These are phyloP conservation scores for Podocnemis expansa DNA, from an alignment of 2,113 vertebrate species.

Conservation along the genomic window DNA sequence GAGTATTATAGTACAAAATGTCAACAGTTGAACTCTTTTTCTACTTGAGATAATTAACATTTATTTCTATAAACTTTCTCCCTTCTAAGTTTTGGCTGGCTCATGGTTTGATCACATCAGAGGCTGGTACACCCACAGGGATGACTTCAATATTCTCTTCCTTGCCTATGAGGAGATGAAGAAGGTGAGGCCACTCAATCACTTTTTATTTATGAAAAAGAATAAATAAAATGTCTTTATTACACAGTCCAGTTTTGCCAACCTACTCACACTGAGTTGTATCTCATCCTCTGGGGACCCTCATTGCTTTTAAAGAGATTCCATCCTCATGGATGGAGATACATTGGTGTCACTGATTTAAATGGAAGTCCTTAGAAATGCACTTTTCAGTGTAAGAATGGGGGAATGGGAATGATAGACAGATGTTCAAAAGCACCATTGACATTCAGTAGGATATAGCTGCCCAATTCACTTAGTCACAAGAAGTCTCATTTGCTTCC, in stretches of 20 bases:
- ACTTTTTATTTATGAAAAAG: too few species aligned
- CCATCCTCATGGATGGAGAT: neutral
- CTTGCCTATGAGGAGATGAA: too few species aligned
- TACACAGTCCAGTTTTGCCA: neutral
- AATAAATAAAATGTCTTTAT: neutral
- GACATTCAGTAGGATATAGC: neutral
- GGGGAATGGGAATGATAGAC: neutral
- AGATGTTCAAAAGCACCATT: neutral
- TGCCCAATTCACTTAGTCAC: too few species aligned
- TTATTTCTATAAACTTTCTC: neutral
- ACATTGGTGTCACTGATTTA: neutral
- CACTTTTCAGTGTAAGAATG: neutral
- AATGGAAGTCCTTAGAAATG: neutral
- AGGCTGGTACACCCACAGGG: conserved; percentile 74
- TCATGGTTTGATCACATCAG: conserved; percentile 75
- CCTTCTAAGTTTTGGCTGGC: conserved; percentile 40
- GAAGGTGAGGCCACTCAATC: too few species aligned
- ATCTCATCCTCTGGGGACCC: too few species aligned
- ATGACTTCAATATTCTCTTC: conserved; percentile 71
- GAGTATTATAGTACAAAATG: neutral
- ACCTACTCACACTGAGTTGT: neutral
- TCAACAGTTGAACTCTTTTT: neutral
- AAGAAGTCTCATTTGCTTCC: neutral
- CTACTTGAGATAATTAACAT: neutral
- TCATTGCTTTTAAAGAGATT: neutral